Percentiles rank a stretch among this genome's conserved stretches.
Evolutionary conservation across 2,113 vertebrate species (phyloP).

Genomic region (Cyrtonyx montezumae): DNA sequence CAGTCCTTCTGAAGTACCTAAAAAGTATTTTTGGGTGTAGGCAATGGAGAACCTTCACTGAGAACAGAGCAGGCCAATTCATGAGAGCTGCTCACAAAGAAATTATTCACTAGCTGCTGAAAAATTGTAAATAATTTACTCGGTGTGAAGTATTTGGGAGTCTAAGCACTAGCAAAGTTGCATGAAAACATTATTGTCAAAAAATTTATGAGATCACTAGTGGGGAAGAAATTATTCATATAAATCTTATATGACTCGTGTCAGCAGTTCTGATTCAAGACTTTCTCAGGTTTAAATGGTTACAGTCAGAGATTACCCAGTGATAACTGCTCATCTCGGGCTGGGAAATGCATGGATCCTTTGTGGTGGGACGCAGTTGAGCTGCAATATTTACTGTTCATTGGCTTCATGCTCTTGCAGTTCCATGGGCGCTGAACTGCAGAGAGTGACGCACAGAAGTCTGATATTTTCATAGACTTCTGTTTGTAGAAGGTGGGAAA

Average conservation of each 20-base stretch:
- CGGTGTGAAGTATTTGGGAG: neutral
- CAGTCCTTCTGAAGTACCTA: neutral
- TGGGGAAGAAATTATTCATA: slow-evolving; percentile 40
- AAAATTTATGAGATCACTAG: slow-evolving; percentile 13
- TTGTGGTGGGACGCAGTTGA: neutral
- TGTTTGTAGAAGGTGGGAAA: neutral
- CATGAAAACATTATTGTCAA: slow-evolving; percentile 27
- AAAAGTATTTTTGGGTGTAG: neutral
- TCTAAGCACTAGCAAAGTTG: slow-evolving; percentile 7
- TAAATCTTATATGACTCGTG: neutral
- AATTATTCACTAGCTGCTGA: neutral
- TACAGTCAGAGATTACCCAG: neutral
- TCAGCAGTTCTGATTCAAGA: neutral
- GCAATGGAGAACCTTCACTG: neutral
- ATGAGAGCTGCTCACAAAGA: neutral
- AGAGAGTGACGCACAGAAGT: neutral
- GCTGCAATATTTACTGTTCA: neutral
- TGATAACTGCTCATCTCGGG: neutral
- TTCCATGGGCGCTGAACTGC: neutral
- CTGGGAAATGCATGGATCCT: neutral
- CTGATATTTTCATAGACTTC: neutral
- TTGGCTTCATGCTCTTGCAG: neutral
- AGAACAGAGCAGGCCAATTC: neutral
- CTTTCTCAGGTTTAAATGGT: neutral
- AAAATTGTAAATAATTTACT: slow-evolving; percentile 23